phyloP scores from a whole-genome alignment of 2,113 vertebrate species.

The Cettia cetti region DNA sequence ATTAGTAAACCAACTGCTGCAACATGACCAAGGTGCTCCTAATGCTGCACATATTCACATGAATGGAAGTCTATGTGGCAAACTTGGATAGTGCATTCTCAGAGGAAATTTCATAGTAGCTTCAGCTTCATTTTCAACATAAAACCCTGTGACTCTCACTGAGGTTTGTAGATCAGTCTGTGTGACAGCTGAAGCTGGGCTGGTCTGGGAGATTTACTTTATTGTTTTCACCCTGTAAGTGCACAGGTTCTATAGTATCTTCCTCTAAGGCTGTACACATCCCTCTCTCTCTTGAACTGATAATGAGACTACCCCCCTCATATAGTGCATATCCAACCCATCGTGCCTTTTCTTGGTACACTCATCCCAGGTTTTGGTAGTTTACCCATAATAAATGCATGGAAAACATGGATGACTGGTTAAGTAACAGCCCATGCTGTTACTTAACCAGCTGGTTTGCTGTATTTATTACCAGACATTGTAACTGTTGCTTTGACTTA shows the following conservation, averaged over 20 bases:
- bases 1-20: not conserved
- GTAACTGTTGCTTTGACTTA: slow-evolving; percentile 61
- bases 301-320: not conserved
- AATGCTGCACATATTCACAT: not conserved
- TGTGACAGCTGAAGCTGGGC: not conserved
- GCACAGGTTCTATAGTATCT: not conserved
- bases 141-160: not conserved
- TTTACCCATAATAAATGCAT: not conserved
- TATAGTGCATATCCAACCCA: not conserved
- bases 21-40: not conserved
- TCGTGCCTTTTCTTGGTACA: not conserved
- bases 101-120: not conserved
- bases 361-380: not conserved
- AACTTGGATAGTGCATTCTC: not conserved
- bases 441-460: not conserved
- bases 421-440: not conserved
- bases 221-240: accelerated
- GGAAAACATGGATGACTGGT: not conserved
- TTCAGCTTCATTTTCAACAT: not conserved
- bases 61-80: not conserved
- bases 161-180: not conserved
- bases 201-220: not conserved
- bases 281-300: not conserved
- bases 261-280: not conserved
- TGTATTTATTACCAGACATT: not conserved